Conservation (phyloP, 2,113 vertebrate genomes). For the Colinus virginianus region DNA sequence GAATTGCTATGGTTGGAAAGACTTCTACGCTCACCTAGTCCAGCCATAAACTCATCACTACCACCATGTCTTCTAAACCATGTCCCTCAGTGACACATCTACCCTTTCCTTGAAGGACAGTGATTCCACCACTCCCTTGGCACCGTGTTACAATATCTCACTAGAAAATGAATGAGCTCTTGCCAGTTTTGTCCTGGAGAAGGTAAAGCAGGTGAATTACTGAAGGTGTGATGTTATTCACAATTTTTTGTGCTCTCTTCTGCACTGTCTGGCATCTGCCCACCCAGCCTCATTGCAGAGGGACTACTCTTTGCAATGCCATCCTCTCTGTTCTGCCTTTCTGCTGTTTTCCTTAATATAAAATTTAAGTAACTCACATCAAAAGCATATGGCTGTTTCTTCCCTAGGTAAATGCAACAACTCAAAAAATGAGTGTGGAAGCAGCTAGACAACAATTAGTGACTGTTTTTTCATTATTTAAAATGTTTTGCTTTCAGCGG, state of each 20-base stretch:
- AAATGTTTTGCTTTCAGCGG: constrained; percentile 46
- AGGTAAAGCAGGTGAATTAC: not conserved
- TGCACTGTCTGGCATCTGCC: not conserved
- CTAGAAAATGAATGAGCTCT: not conserved
- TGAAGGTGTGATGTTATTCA: not conserved
- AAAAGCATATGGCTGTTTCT: not conserved
- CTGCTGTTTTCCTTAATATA: not conserved
- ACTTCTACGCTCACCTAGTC: too few species aligned
- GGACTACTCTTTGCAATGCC: not conserved
- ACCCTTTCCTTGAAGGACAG: too few species aligned
- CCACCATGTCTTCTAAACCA: too few species aligned
- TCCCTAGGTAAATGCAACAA: not conserved
- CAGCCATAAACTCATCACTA: too few species aligned
- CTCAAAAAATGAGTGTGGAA: not conserved
- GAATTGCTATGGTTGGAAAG: too few species aligned
- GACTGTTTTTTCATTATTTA: not conserved
- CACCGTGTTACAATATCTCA: too few species aligned
- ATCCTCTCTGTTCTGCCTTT: not conserved
- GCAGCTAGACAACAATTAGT: not conserved
- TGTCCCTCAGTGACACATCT: too few species aligned
- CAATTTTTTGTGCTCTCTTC: not conserved
- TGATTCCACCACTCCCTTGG: too few species aligned
- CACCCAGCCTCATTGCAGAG: not conserved
- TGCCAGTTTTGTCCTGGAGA: not conserved
- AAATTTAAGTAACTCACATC: not conserved